phyloP scores from a whole-genome alignment of 2,113 vertebrate genomes.

The Colaptes auratus region DNA sequence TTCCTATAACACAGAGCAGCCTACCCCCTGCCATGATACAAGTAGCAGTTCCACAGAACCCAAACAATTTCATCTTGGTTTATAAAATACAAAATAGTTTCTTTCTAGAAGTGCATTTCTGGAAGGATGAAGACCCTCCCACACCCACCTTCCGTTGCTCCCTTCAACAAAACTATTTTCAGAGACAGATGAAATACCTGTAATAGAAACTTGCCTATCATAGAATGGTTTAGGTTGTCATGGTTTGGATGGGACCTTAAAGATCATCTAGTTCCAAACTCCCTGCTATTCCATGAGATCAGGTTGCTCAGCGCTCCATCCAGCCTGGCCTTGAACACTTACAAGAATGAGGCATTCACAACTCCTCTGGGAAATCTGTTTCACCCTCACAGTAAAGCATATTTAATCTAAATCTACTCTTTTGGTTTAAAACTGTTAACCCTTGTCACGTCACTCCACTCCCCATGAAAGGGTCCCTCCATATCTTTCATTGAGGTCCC shows the following conservation, averaged over 20 bases:
- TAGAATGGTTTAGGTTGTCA: neutral
- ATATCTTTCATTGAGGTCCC: neutral
- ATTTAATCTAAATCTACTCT: neutral
- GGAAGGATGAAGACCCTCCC: neutral
- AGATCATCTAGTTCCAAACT: neutral
- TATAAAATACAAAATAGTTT: neutral
- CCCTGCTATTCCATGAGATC: neutral
- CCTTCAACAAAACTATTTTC: neutral
- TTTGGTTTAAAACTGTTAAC: neutral
- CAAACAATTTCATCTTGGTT: neutral
- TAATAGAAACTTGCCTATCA: neutral
- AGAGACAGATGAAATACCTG: neutral
- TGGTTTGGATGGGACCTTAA: neutral
- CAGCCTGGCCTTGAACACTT: neutral
- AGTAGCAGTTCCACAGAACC: neutral
- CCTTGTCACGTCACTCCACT: neutral
- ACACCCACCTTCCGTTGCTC: neutral
- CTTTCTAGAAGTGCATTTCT: neutral
- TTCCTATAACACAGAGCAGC: neutral
- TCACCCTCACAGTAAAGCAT: neutral
- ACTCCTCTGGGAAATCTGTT: neutral
- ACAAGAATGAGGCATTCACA: neutral
- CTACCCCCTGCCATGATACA: neutral
- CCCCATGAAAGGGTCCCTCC: neutral
- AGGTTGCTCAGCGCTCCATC: neutral